Evolutionary conservation across 2,113 vertebrate species (phyloP).

Genomic region (Spilogale gracilis): DNA sequence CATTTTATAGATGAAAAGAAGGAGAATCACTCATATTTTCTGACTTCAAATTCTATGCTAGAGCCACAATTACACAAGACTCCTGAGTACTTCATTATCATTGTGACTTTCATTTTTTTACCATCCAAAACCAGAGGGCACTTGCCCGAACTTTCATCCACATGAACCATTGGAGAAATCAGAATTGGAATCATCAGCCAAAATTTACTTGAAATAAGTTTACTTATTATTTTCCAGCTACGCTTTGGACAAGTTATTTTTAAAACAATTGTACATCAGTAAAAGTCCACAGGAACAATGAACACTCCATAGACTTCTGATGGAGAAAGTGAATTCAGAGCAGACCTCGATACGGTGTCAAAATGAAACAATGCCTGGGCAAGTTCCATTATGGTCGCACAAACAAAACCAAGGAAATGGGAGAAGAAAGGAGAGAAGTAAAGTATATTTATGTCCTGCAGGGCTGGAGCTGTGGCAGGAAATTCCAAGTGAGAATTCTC

Average conservation of each 20-base stretch:
- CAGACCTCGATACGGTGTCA: slow-evolving; percentile 40
- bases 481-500: slow-evolving; percentile 44
- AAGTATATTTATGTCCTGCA: slow-evolving; percentile 36
- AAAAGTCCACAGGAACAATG: slow-evolving; percentile 49
- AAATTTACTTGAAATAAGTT: slow-evolving; percentile 49
- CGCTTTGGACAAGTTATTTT: slow-evolving; percentile 49
- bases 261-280: slow-evolving; percentile 57
- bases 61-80: background rate
- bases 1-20: slow-evolving; percentile 27
- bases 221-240: slow-evolving; percentile 55
- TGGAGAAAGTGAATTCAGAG: slow-evolving; percentile 54
- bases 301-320: background rate
- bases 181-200: slow-evolving; percentile 21
- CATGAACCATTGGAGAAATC: slow-evolving; percentile 16
- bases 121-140: background rate
- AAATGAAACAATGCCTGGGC: slow-evolving; percentile 68
- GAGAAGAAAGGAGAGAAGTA: slow-evolving; percentile 73
- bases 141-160: background rate
- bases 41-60: background rate
- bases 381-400: slow-evolving; percentile 45
- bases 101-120: background rate
- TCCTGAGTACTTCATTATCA: background rate
- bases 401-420: slow-evolving; percentile 69
- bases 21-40: background rate
- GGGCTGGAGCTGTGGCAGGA: slow-evolving; percentile 48